Percentiles rank a stretch among this genome's conserved stretches.
These are phyloP conservation scores for Metalampra italica DNA, from an alignment of 2,888 invertebrate species.

Conservation along the genomic window DNA sequence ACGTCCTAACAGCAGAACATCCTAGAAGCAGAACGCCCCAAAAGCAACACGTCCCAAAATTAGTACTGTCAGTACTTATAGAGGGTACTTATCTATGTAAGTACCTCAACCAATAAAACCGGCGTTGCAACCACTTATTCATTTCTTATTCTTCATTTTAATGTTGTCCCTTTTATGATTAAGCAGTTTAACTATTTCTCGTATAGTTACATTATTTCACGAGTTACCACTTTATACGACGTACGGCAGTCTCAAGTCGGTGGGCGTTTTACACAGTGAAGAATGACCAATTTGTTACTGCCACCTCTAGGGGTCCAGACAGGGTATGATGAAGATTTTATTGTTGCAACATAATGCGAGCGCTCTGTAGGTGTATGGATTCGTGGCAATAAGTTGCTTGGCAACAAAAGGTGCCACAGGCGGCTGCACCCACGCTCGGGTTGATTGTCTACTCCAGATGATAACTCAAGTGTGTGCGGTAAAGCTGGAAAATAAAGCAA, in stretches of 20 bases:
- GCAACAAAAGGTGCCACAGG: slow-evolving; percentile 50
- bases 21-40: too few relatives aligned
- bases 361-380: slow-evolving; percentile 44
- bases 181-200: background rate
- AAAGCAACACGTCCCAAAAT: too few relatives aligned
- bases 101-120: too few relatives aligned
- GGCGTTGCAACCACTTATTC: too few relatives aligned
- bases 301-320: slow-evolving; percentile 38
- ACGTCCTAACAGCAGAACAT: too few relatives aligned
- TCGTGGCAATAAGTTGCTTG: slow-evolving; percentile 52
- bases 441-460: slow-evolving; percentile 43
- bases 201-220: background rate
- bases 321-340: slow-evolving; percentile 62
- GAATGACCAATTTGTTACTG: slow-evolving; percentile 68
- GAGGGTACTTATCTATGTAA: too few relatives aligned
- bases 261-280: slow-evolving; percentile 55
- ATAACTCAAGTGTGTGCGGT: slow-evolving; percentile 40
- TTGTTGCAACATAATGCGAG: slow-evolving; percentile 48
- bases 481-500: slow-evolving; percentile 20
- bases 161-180: too few relatives aligned
- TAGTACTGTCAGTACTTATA: too few relatives aligned
- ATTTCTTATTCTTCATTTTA: too few relatives aligned
- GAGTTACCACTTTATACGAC: background rate
- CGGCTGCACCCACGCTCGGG: slow-evolving; percentile 42
- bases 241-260: slow-evolving; percentile 19